phyloP scores from a whole-genome alignment of 2,113 vertebrate species.

The Felis catus region DNA sequence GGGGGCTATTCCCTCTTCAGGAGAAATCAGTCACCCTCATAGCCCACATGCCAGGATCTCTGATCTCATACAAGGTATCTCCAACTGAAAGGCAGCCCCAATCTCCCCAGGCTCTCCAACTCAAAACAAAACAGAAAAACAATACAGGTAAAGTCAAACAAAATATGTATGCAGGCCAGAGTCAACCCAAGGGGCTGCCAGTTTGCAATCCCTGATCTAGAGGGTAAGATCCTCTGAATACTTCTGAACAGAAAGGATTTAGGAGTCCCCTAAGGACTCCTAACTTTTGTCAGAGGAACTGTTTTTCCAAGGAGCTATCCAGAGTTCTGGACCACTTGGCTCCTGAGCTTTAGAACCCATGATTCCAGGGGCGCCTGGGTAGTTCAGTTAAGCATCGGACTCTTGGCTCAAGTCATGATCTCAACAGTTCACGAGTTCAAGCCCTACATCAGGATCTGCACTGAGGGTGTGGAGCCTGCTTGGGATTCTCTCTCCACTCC shows the following conservation, averaged over 20 bases:
- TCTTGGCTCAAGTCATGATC: too few relatives aligned
- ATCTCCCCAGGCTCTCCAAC: neutral
- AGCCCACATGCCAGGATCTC: neutral
- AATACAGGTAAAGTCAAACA: neutral
- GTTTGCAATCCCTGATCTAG: slow-evolving; percentile 11
- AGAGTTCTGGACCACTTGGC: neutral
- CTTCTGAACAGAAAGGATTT: slow-evolving; percentile 23
- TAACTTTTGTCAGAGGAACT: neutral
- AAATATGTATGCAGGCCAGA: neutral
- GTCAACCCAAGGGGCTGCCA: neutral
- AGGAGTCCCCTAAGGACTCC: neutral
- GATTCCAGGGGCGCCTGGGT: neutral
- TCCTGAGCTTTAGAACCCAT: neutral
- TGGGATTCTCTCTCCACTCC: too few relatives aligned
- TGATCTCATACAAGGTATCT: neutral
- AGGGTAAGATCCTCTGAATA: slow-evolving; percentile 7
- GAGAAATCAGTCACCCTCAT: neutral
- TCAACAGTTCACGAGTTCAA: too few relatives aligned
- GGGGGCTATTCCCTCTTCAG: neutral
- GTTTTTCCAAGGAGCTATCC: slow-evolving; percentile 7
- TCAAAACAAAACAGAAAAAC: neutral
- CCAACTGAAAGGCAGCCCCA: neutral
- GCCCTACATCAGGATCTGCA: too few relatives aligned
- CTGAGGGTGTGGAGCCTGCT: too few relatives aligned
- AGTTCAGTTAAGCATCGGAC: too few relatives aligned